These are phyloP conservation scores for Martes flavigula DNA, from an alignment of 2,797 vertebrate genomes.

Conservation along the genomic window DNA sequence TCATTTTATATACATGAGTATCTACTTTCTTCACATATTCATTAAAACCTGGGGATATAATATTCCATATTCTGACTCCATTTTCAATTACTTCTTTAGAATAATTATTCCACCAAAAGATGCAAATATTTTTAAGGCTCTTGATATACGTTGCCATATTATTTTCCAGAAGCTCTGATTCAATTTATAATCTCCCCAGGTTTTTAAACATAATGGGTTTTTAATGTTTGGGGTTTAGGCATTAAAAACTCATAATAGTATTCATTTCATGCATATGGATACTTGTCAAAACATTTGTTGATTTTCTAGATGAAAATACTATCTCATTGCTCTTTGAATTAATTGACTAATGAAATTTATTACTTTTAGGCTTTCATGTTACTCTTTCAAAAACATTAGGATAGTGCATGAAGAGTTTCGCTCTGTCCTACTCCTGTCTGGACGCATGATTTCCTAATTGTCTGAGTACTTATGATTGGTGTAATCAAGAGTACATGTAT, in stretches of 20 bases:
- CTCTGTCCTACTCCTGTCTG: neutral
- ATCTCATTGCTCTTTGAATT: neutral
- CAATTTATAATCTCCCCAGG: neutral
- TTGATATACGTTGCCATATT: neutral
- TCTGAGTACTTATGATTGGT: neutral
- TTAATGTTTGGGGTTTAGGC: neutral
- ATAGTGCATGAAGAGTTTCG: neutral
- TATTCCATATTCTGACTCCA: neutral
- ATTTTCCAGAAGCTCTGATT: constrained; percentile 6
- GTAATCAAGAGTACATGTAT: neutral
- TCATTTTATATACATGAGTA: neutral
- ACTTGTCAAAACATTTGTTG: constrained; percentile 33
- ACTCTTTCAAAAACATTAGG: neutral
- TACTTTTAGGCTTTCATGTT: neutral
- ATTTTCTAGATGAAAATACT: constrained; percentile 2
- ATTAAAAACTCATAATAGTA: neutral
- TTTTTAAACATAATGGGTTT: neutral
- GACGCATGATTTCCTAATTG: neutral
- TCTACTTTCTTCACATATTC: neutral
- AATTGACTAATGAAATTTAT: neutral
- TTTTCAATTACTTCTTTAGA: neutral
- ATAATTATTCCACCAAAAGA: neutral
- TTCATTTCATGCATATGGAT: neutral
- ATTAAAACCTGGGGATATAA: neutral
- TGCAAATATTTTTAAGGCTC: neutral